These are phyloP conservation scores for Bovichtus diacanthus DNA, from an alignment of 2,797 vertebrate species.

Conservation along the genomic window DNA sequence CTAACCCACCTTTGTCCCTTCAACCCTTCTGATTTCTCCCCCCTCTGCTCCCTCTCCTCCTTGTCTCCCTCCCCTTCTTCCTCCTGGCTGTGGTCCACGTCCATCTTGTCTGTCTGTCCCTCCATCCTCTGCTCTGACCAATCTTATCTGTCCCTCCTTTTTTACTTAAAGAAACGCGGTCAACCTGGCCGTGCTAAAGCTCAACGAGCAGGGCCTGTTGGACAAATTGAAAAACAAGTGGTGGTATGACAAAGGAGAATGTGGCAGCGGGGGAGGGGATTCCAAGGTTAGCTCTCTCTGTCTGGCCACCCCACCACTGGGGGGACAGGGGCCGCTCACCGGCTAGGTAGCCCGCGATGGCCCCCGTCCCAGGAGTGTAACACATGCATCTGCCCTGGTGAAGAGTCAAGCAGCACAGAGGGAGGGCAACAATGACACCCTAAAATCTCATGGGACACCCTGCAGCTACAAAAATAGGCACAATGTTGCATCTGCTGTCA, in stretches of 20 bases:
- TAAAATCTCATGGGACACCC: conserved; percentile 33
- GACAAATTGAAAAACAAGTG: conserved; percentile 99
- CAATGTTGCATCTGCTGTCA: conserved; percentile 60
- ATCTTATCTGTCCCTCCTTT: conserved; percentile 92
- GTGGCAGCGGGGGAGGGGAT: conserved; percentile 99
- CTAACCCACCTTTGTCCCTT: conserved; percentile 60
- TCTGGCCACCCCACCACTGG: conserved; percentile 85
- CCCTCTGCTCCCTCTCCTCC: conserved; percentile 37
- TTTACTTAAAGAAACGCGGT: conserved; percentile 99
- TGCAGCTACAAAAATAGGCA: conserved; percentile 32
- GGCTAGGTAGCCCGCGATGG: conserved; percentile 58
- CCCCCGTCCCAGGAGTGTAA: conserved; percentile 73
- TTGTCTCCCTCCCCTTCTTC: conserved; percentile 34
- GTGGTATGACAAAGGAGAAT: conserved; percentile 99
- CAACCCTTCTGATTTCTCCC: conserved; percentile 53
- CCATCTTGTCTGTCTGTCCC: conserved; percentile 80
- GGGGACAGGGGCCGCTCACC: conserved; percentile 65
- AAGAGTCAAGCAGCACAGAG: conserved; percentile 28
- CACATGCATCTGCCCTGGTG: conserved; percentile 76
- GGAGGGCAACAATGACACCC: conserved; percentile 30
- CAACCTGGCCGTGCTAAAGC: conserved; percentile 99
- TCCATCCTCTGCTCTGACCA: conserved; percentile 91
- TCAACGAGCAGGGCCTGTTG: conserved; percentile 99
- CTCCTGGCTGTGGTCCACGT: conserved; percentile 61
- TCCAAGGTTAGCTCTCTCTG: conserved; percentile 99